These are phyloP conservation scores for Lophotriccus pileatus DNA, from an alignment of 2,797 vertebrate genomes.

Conservation along the genomic window DNA sequence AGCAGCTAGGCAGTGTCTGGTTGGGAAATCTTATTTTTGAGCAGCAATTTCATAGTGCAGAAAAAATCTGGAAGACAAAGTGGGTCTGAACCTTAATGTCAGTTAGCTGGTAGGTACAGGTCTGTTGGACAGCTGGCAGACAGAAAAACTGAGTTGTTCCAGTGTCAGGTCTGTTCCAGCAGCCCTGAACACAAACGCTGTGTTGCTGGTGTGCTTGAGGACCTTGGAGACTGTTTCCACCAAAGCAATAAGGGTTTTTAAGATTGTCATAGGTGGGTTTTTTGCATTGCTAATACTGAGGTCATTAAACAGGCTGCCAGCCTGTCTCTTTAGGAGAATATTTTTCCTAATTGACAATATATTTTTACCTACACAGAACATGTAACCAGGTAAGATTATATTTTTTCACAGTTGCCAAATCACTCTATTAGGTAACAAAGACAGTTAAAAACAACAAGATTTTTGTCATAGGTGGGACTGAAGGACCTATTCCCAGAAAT, in stretches of 20 bases:
- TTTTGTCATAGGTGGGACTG: background rate
- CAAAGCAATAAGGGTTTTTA: background rate
- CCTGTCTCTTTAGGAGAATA: background rate
- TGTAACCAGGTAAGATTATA: background rate
- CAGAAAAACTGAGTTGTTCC: background rate
- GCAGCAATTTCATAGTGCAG: background rate
- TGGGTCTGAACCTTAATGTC: too few relatives aligned
- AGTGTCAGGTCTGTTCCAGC: background rate
- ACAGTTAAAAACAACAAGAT: background rate
- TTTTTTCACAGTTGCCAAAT: background rate
- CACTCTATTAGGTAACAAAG: background rate
- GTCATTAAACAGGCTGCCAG: background rate
- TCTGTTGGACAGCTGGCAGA: rapidly evolving
- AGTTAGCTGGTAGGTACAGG: rapidly evolving
- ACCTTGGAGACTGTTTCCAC: background rate
- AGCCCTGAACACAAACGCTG: background rate
- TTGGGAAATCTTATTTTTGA: background rate
- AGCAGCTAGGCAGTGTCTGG: background rate
- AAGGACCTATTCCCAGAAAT: background rate
- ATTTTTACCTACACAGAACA: background rate
- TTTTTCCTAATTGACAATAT: background rate
- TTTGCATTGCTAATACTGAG: background rate
- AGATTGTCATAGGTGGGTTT: background rate
- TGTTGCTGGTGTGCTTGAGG: background rate
- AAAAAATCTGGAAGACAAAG: background rate